phyloP scores from a whole-genome alignment of 1,140 invertebrate genomes.

The Aplysia californica region DNA sequence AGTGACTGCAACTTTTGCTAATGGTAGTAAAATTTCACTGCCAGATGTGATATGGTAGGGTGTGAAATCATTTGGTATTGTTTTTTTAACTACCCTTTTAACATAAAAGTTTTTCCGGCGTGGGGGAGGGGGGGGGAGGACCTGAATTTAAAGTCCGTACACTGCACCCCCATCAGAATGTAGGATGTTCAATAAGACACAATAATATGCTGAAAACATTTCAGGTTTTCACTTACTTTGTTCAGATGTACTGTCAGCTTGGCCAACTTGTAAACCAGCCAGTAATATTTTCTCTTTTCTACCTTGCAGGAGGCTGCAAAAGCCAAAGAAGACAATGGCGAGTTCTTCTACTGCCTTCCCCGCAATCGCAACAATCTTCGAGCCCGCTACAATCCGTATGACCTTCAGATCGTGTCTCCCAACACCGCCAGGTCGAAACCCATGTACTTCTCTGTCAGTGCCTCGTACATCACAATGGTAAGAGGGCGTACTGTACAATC shows the following conservation, averaged over 20 bases:
- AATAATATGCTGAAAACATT: too few species aligned
- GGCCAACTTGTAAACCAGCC: background rate
- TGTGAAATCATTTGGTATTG: too few species aligned
- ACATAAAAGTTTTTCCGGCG: too few species aligned
- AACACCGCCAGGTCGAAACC: slow-evolving; percentile 51
- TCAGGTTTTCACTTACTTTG: too few species aligned
- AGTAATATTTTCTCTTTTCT: slow-evolving; percentile 9
- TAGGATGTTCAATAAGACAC: too few species aligned
- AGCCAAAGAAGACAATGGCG: slow-evolving; percentile 56
- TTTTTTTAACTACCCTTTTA: too few species aligned
- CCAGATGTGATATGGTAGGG: too few species aligned
- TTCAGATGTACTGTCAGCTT: background rate
- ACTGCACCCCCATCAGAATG: too few species aligned
- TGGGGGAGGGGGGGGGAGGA: too few species aligned
- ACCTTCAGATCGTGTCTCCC: slow-evolving; percentile 61
- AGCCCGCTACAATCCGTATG: slow-evolving; percentile 61
- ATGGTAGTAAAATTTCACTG: too few species aligned
- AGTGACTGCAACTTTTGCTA: too few species aligned
- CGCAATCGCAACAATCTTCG: slow-evolving; percentile 42
- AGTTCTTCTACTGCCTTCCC: slow-evolving; percentile 64
- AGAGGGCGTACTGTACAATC: background rate
- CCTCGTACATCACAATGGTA: slow-evolving; percentile 62
- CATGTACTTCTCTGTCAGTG: slow-evolving; percentile 63
- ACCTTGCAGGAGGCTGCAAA: slow-evolving; percentile 38
- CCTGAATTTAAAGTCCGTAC: too few species aligned